Percentiles rank a stretch among this genome's conserved stretches.
Conservation (phyloP, 2,113 vertebrate species). For the Sminthopsis crassicaudata region DNA sequence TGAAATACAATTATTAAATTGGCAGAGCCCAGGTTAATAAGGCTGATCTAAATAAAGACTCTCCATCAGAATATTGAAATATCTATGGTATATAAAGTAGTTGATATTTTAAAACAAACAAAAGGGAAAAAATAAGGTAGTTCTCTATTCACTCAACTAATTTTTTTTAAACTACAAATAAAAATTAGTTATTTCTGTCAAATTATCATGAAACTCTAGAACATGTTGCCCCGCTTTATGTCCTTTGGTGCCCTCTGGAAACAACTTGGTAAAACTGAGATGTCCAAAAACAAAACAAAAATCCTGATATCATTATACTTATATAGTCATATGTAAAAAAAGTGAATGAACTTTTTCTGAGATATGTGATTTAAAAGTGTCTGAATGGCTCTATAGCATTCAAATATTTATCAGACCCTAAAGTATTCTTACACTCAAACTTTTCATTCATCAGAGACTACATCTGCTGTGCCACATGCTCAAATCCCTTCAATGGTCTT, state of each 20-base stretch:
- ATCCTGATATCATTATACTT: slow-evolving; percentile 11
- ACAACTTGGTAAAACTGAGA: neutral
- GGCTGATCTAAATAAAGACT: too few species aligned
- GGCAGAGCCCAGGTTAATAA: too few species aligned
- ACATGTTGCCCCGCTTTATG: slow-evolving; percentile 8
- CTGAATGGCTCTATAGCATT: slow-evolving; percentile 1
- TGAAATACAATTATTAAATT: too few species aligned
- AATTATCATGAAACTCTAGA: neutral
- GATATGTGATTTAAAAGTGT: neutral
- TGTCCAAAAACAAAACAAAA: neutral
- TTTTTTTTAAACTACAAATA: neutral
- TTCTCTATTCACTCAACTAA: neutral
- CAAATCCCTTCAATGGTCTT: neutral
- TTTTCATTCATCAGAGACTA: neutral
- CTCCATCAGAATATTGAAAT: too few species aligned
- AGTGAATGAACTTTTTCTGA: neutral
- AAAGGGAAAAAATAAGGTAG: neutral
- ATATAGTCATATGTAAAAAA: neutral
- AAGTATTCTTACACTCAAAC: neutral
- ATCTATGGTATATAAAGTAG: too few species aligned
- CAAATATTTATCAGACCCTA: neutral
- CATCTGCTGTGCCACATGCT: neutral
- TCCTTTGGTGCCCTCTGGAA: slow-evolving; percentile 5
- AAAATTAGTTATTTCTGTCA: neutral
- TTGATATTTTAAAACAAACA: too few species aligned